Base-by-base conservation (phyloP, 2,888 invertebrate species). In the Phoenoteleia sp. region DNA sequence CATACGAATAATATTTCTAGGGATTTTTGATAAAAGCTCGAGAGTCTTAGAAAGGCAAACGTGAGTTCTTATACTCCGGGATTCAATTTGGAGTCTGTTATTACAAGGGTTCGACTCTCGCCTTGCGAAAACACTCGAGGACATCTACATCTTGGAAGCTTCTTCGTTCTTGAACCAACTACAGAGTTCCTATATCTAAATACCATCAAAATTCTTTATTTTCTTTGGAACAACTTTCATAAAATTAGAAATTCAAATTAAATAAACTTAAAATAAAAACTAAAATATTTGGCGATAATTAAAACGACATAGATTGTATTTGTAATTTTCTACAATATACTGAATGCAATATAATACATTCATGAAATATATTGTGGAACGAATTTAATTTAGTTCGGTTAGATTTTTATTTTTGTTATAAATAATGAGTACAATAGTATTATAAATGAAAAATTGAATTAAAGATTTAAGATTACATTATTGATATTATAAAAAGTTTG, bases 81-180 rank as follows among this genome's bases (percentile, higher is more conserved):
- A 93, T 94, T 93, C 93, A 93, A 93, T 94, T 94, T 93, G 92
- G 90, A 91, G 92, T 92, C 91, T 94, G 93, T 93, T 94, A 93
- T 93, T 93, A 90, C 91, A 94, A 94, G 92, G 93, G 92, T 94
- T 93, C 93, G 92, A 93, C 93, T 93, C 93, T 91, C 90, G 92
- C 89, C 93, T 93, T 93, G 92, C 91, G 86, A 92, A 93, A 94
- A 94, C 93, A 94, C 93, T 94, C 92, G 89, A 92, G 91, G 92
- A 93, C 93, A 93, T 92, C 92, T 90, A 91, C 90, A 91, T 91
- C 91, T 92, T 90, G 88, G 90, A 88, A 87, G 89, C 88, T 90
- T 87, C 87, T 87, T 82, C 87, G 85, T 84, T 87, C 89, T 88
- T 54, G 67, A 85, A 76, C 83, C 76, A 67, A 76, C 83, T 71